A percentile compares a stretch with the other conserved stretches of the same genome.
These are phyloP conservation scores for Papilio aristodemus DNA, from an alignment of 1,140 invertebrate genomes.

Conservation along the genomic window DNA sequence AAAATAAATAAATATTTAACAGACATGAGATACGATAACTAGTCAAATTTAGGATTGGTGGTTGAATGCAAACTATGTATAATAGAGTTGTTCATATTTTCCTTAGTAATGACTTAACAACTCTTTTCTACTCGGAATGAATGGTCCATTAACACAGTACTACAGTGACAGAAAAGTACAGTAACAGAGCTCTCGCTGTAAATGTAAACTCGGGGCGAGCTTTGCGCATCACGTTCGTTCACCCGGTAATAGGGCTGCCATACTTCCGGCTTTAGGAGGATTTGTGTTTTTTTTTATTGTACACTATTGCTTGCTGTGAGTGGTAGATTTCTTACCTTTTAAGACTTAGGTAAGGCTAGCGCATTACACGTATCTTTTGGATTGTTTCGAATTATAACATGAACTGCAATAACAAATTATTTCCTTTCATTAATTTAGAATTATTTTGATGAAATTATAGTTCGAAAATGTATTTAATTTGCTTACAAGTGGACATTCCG, in stretches of 20 bases:
- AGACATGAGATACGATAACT: no score
- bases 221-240: conserved; percentile 26
- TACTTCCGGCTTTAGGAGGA: not conserved
- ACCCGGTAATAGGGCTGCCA: conserved; percentile 23
- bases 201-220: conserved; percentile 19
- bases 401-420: not conserved
- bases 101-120: conserved; percentile 6
- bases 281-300: conserved; percentile 2
- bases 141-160: conserved; percentile 23
- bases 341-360: not conserved
- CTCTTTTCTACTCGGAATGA: conserved; percentile 8
- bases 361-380: not conserved
- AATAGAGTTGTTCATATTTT: not conserved
- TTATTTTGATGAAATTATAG: no score
- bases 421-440: no score
- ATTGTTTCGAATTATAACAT: not conserved
- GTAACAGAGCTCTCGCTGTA: conserved; percentile 16
- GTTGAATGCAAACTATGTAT: no score
- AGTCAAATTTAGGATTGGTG: no score
- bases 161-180: conserved; percentile 10
- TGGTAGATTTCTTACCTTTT: not conserved
- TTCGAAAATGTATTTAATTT: no score
- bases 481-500: no score
- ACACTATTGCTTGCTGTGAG: not conserved
- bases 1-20: no score